Evolutionary conservation across 2,888 invertebrate species (phyloP), one percentile per base, ranked within the genome.

Genomic region (Lampropteryx suffumata): DNA sequence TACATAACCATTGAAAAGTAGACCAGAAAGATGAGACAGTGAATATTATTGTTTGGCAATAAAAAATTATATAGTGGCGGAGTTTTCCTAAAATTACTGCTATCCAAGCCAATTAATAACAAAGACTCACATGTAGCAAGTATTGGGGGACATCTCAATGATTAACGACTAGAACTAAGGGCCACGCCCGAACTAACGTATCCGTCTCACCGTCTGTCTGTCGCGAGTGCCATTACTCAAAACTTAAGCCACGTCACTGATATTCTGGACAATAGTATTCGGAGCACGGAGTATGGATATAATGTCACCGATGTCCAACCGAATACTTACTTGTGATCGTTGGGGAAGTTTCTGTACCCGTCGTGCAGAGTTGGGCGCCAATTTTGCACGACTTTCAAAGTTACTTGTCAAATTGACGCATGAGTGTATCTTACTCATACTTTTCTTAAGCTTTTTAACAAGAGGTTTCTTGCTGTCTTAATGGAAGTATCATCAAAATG

Each of bases 191-290:
- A 52, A 49, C 52, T 53, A 53, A 58, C 58, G 52, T 61, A 58
- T 56, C 49, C 52, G 67, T 67, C 62, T 67, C 64, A 65, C 59
- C 55, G 63, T 64, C 62, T 70, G 67, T 69, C 69, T 50, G 57
- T 59, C 60, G 67, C 71, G 67, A 77, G 42, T 55, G 50, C 50
- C 49, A 59, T 79, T 76, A 79, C 78, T 79, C 77, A 77, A 76
- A 75, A 68, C 68, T 65, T 70, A 69, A 71, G 73, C 73, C 66
- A 65, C 69, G 77, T 76, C 75, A 76, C 75, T 73, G 63, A 77
- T 75, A 72, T 69, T 64, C 71, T 65, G 75, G 73, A 76, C 77
- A 76, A 72, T 69, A 70, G 53, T 53, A 53, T 53, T 53, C 53
- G 39, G 48, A 68, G 61, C 76, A 74, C 67, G 73, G 69, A 64